Evolutionary conservation across 1,140 invertebrate genomes (phyloP).

Genomic region (Sycophaga agraensis): DNA sequence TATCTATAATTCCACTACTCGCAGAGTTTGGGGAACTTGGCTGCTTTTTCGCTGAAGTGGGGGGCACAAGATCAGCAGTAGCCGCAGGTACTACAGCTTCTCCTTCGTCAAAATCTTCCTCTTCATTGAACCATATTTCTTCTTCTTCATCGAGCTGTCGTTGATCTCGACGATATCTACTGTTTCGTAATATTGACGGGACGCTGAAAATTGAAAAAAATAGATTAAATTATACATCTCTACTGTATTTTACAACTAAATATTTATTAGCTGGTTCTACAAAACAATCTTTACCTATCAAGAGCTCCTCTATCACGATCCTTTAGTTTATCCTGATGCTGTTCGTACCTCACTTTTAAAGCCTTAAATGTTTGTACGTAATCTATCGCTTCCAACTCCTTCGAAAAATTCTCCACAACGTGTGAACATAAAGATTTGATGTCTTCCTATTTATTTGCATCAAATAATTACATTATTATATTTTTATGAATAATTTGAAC

Average conservation of each 20-base stretch:
- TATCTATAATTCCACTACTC: background rate
- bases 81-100: slow-evolving; percentile 63
- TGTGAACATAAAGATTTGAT: slow-evolving; percentile 93
- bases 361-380: slow-evolving; percentile 98
- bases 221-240: no score
- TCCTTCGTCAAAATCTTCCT: slow-evolving; percentile 91
- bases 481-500: no score
- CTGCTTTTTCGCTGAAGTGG: slow-evolving; percentile 49
- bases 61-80: slow-evolving; percentile 49
- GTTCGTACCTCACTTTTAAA: slow-evolving; percentile 88
- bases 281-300: slow-evolving; percentile 62
- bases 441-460: slow-evolving; percentile 75
- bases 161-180: slow-evolving; percentile 85
- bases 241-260: background rate
- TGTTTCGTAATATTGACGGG: slow-evolving; percentile 76
- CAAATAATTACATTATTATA: no score
- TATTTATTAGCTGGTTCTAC: background rate
- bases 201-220: slow-evolving; percentile 51
- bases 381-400: slow-evolving; percentile 88
- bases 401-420: slow-evolving; percentile 93
- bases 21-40: slow-evolving; percentile 54
- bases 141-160: slow-evolving; percentile 94
- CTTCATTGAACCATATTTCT: slow-evolving; percentile 98
- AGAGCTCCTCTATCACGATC: slow-evolving; percentile 76
- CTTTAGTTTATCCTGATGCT: slow-evolving; percentile 89